Evolutionary conservation across 2,797 vertebrate species (phyloP).

Genomic region (Pangasius larnaudii): DNA sequence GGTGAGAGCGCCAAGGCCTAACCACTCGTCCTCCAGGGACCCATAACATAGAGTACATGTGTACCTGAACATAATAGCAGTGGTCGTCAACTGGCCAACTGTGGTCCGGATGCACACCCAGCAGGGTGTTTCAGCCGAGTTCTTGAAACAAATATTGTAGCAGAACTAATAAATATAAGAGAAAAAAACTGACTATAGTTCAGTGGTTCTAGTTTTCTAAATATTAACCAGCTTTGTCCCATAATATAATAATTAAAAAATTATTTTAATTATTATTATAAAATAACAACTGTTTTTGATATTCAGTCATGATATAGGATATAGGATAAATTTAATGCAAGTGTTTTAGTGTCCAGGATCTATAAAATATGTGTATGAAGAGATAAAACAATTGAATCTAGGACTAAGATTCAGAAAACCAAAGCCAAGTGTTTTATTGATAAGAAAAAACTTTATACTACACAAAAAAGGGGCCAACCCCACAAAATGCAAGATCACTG

Average conservation of each 20-base stretch:
- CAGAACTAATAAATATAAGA: background rate
- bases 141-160: background rate
- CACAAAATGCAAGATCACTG: background rate
- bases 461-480: background rate
- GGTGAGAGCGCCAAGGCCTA: too few relatives aligned
- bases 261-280: too few relatives aligned
- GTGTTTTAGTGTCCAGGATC: background rate
- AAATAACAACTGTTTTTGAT: background rate
- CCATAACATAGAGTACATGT: conserved; percentile 3
- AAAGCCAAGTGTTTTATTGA: background rate
- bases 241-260: too few relatives aligned
- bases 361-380: background rate
- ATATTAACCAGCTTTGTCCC: background rate
- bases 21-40: too few relatives aligned
- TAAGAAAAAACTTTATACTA: background rate
- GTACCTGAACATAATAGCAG: conserved; percentile 3
- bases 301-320: background rate
- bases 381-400: background rate
- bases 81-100: background rate
- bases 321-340: background rate
- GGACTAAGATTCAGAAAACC: background rate
- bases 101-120: background rate
- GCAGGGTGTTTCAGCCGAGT: background rate
- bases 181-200: background rate
- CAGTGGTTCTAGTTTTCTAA: background rate